phyloP scores from a whole-genome alignment of 2,113 vertebrate genomes.

The Heliornis fulica region DNA sequence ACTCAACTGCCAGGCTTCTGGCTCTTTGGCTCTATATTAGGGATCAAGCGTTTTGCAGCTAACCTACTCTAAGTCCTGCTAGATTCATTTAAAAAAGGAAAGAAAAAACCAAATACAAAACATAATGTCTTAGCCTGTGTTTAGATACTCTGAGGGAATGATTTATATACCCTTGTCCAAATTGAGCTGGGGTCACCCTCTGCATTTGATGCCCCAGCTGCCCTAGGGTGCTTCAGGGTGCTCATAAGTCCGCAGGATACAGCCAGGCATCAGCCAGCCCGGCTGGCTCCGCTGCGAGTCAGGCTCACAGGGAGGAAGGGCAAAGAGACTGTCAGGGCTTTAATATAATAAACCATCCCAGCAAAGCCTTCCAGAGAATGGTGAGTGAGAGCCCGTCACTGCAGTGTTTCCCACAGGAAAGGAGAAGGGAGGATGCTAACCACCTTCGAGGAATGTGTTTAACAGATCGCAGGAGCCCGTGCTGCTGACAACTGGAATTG shows the following conservation, averaged over 20 bases:
- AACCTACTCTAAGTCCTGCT: neutral
- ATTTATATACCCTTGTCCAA: neutral
- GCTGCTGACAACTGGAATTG: constrained; percentile 44
- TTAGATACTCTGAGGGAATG: neutral
- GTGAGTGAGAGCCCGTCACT: neutral
- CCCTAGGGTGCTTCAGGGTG: no score
- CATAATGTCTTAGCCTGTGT: neutral
- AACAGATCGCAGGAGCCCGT: neutral
- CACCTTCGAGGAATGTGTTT: constrained; percentile 52
- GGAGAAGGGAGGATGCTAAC: constrained; percentile 7
- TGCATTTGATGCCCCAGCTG: neutral
- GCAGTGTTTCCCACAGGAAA: constrained; percentile 53
- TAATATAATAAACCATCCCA: neutral
- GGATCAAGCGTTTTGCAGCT: neutral
- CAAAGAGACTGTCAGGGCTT: neutral
- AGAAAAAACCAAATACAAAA: neutral
- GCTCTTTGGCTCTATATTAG: neutral
- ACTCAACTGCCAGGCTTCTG: neutral
- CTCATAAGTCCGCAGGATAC: neutral
- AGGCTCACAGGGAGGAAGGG: neutral
- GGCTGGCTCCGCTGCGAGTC: accelerated
- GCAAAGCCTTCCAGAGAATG: neutral
- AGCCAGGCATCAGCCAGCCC: neutral
- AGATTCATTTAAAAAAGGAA: neutral
- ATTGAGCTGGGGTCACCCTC: neutral